phyloP scores from a whole-genome alignment of 2,888 invertebrate species.

The Heliconius sara region DNA sequence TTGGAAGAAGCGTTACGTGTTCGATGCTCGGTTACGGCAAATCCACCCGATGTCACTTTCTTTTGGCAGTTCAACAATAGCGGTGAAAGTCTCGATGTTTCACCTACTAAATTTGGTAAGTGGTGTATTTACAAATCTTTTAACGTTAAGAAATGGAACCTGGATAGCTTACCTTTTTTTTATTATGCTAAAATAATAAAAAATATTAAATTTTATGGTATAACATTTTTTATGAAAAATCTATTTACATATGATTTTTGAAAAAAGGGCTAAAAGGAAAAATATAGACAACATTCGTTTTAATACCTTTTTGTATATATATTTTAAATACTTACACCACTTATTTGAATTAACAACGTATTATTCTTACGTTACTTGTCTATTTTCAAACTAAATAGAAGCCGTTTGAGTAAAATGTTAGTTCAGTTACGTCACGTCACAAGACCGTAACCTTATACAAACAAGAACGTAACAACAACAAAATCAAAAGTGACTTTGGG shows the following conservation, averaged over 20 bases:
- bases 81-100: slow-evolving; percentile 92
- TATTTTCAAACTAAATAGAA: neutral
- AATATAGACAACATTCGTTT: too few species aligned
- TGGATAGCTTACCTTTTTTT: too few species aligned
- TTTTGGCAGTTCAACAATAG: slow-evolving; percentile 96
- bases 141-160: too few species aligned
- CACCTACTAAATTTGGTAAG: slow-evolving; percentile 85
- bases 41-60: slow-evolving; percentile 93
- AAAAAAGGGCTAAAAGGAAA: too few species aligned
- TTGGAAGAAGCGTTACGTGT: slow-evolving; percentile 92
- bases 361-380: neutral
- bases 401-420: neutral
- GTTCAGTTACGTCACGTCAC: neutral
- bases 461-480: slow-evolving; percentile 33
- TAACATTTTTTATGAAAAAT: too few species aligned
- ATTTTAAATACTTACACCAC: neutral
- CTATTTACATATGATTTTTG: too few species aligned
- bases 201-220: too few species aligned
- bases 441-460: neutral
- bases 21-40: slow-evolving; percentile 94
- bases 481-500: slow-evolving; percentile 43
- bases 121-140: neutral
- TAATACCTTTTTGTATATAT: neutral
- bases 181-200: too few species aligned
- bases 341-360: neutral